A percentile compares a stretch with the other conserved stretches of the same genome.
These are phyloP conservation scores for Strigamia maritima DNA, from an alignment of 2,888 invertebrate genomes.

Conservation along the genomic window DNA sequence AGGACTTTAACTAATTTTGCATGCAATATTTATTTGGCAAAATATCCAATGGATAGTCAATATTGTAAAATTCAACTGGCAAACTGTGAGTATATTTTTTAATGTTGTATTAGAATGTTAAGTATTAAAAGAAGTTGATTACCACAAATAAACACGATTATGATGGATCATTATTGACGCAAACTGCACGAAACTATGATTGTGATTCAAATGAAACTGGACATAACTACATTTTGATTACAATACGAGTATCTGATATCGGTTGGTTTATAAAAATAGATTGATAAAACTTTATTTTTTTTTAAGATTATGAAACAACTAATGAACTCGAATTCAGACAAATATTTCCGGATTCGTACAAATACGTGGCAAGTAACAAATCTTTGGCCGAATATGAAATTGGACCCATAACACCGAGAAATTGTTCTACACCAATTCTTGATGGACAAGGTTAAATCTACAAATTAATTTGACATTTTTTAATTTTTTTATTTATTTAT, in stretches of 20 bases:
- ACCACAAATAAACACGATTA: no score
- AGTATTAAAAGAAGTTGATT: no score
- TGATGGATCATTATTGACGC: no score
- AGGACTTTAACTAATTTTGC: neutral
- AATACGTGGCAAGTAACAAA: neutral
- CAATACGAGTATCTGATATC: no score
- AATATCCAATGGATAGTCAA: conserved; percentile 9
- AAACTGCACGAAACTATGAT: no score
- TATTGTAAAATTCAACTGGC: neutral
- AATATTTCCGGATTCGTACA: neutral
- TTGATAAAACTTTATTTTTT: no score
- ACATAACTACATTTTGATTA: neutral
- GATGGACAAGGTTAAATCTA: neutral
- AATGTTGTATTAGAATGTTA: no score
- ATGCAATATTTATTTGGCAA: neutral
- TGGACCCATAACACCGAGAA: neutral
- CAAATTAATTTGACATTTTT: neutral
- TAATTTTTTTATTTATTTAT: neutral
- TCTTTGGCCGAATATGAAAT: neutral
- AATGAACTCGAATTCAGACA: neutral
- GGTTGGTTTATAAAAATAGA: no score
- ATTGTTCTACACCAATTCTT: neutral
- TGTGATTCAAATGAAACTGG: no score
- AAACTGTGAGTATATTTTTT: neutral
- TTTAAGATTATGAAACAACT: neutral